phyloP scores from a whole-genome alignment of 1,140 invertebrate species.

The Heliconius nattereri region DNA sequence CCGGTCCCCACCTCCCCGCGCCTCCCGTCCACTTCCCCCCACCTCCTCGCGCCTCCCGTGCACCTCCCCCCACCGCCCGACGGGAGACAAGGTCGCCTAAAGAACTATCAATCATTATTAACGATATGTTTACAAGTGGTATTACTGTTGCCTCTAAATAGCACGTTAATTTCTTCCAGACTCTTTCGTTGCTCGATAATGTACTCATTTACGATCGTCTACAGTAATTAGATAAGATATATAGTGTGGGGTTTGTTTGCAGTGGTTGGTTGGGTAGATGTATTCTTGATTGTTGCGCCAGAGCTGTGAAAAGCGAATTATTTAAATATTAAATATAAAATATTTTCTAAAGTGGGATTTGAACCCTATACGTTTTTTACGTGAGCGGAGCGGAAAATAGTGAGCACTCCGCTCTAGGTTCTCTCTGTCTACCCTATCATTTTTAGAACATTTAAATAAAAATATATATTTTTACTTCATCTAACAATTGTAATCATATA shows the following conservation, averaged over 20 bases:
- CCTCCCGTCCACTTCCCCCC: not conserved
- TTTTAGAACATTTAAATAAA: too few relatives aligned
- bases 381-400: too few relatives aligned
- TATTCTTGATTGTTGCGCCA: not conserved
- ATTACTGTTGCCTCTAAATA: not conserved
- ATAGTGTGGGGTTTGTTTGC: not conserved
- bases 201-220: slow-evolving; percentile 1
- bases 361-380: too few relatives aligned
- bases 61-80: not conserved
- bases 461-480: too few relatives aligned
- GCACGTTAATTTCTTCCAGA: slow-evolving; percentile 14
- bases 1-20: not conserved
- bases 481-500: too few relatives aligned
- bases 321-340: too few relatives aligned
- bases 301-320: not conserved
- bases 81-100: slow-evolving; percentile 11
- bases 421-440: too few relatives aligned
- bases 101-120: slow-evolving; percentile 29
- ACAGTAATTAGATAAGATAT: not conserved
- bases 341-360: too few relatives aligned
- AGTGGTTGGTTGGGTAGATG: not conserved
- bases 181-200: slow-evolving; percentile 9
- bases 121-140: slow-evolving; percentile 18
- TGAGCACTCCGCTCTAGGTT: too few relatives aligned
- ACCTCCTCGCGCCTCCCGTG: not conserved